phyloP scores from a whole-genome alignment of 2,797 vertebrate genomes.

The Pangasius larnaudii region DNA sequence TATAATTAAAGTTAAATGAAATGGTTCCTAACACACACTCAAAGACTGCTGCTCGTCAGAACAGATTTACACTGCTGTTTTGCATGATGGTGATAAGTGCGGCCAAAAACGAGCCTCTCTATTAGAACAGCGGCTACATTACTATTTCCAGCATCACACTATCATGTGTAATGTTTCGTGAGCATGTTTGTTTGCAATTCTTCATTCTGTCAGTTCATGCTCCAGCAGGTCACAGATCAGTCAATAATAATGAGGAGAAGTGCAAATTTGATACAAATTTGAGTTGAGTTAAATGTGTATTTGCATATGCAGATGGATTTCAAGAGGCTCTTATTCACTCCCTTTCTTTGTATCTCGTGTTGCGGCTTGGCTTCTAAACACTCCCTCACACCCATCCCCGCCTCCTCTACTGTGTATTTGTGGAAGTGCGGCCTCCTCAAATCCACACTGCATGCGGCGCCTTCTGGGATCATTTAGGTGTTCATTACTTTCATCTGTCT shows the following conservation, averaged over 20 bases:
- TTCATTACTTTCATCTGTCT: slow-evolving; percentile 35
- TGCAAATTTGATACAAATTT: slow-evolving; percentile 44
- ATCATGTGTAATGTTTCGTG: slow-evolving; percentile 5
- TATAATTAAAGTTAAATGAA: slow-evolving; percentile 44
- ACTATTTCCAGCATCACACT: slow-evolving; percentile 12
- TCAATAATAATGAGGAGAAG: neutral
- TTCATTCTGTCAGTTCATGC: slow-evolving; percentile 50
- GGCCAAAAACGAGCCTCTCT: neutral
- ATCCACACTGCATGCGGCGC: neutral
- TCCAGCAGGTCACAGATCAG: slow-evolving; percentile 47
- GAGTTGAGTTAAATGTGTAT: slow-evolving; percentile 22
- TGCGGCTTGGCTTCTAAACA: neutral
- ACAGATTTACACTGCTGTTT: neutral
- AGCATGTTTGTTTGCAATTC: neutral
- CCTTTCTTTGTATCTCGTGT: slow-evolving; percentile 17
- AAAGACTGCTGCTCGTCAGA: neutral
- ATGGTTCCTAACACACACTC: slow-evolving; percentile 29
- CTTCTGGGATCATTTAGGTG: slow-evolving; percentile 31
- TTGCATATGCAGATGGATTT: slow-evolving; percentile 41
- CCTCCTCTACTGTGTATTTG: slow-evolving; percentile 16
- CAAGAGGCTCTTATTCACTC: slow-evolving; percentile 11
- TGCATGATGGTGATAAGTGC: neutral
- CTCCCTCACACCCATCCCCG: neutral
- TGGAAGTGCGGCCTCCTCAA: slow-evolving; percentile 3
- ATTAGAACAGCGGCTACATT: neutral